Percentiles rank a stretch among this genome's conserved stretches.
phyloP scores from a whole-genome alignment of 2,797 vertebrate species.

The Squalus acanthias region DNA sequence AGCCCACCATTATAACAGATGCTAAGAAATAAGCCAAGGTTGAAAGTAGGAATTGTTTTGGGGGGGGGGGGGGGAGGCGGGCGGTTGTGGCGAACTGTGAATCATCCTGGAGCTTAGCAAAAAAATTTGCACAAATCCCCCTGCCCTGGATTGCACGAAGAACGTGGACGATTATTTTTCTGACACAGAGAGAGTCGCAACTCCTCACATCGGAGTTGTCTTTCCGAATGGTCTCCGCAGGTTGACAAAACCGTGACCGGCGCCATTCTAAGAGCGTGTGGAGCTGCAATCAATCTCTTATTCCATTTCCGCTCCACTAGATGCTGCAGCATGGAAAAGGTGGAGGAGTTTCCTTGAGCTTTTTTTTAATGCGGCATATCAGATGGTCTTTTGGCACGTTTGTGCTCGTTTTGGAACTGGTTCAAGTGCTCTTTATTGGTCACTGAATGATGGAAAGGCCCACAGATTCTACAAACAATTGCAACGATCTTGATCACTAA shows the following conservation, averaged over 20 bases:
- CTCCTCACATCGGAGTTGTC: not conserved
- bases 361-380: not conserved
- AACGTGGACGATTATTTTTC: not conserved
- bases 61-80: not conserved
- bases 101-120: not conserved
- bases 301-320: not conserved
- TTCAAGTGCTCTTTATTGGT: not conserved
- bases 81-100: not conserved
- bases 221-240: not conserved
- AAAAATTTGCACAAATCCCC: not conserved
- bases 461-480: not conserved
- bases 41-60: not conserved
- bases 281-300: not conserved
- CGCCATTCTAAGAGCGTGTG: not conserved
- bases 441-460: not conserved
- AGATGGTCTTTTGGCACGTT: not conserved
- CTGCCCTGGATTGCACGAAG: not conserved
- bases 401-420: not conserved
- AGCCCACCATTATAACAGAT: not conserved
- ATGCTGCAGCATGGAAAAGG: not conserved
- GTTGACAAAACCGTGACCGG: not conserved
- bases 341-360: not conserved
- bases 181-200: not conserved
- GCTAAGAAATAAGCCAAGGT: not conserved
- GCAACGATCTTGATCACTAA: not conserved